phyloP scores from a whole-genome alignment of 2,113 vertebrate genomes.

The Myxocyprinus asiaticus region DNA sequence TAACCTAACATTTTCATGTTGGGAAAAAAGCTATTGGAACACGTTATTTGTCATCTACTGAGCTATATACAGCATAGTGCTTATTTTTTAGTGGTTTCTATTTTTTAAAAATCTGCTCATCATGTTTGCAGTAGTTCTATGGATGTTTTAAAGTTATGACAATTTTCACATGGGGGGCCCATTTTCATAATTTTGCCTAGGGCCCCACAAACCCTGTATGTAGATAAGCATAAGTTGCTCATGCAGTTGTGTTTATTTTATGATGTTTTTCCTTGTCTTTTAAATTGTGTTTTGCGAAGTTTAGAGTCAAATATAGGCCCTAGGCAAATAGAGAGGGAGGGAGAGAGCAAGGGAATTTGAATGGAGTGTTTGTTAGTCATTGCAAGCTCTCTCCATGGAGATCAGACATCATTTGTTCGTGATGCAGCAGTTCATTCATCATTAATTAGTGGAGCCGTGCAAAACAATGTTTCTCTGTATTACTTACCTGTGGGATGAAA shows the following conservation, averaged over 20 bases:
- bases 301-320: constrained; percentile 44
- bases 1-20: too few relatives aligned
- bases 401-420: constrained; percentile 77
- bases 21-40: too few relatives aligned
- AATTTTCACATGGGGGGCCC: too few relatives aligned
- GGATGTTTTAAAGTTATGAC: too few relatives aligned
- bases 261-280: constrained; percentile 36
- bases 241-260: constrained; percentile 22
- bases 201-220: not conserved
- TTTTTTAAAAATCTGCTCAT: too few relatives aligned
- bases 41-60: too few relatives aligned
- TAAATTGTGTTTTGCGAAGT: constrained; percentile 52
- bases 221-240: constrained; percentile 53
- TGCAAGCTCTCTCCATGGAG: constrained; percentile 72
- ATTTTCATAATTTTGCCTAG: too few relatives aligned
- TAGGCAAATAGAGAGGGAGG: constrained; percentile 14
- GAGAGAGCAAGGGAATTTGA: constrained; percentile 63
- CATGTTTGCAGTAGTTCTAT: too few relatives aligned
- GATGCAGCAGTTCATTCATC: constrained; percentile 79
- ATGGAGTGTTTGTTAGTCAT: constrained; percentile 77
- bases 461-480: constrained; percentile 77
- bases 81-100: too few relatives aligned
- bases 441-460: constrained; percentile 73
- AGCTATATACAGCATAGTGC: too few relatives aligned
- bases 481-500: constrained; percentile 73